These are phyloP conservation scores for Epinephelus lanceolatus DNA, from an alignment of 2,113 vertebrate species.

Conservation along the genomic window DNA sequence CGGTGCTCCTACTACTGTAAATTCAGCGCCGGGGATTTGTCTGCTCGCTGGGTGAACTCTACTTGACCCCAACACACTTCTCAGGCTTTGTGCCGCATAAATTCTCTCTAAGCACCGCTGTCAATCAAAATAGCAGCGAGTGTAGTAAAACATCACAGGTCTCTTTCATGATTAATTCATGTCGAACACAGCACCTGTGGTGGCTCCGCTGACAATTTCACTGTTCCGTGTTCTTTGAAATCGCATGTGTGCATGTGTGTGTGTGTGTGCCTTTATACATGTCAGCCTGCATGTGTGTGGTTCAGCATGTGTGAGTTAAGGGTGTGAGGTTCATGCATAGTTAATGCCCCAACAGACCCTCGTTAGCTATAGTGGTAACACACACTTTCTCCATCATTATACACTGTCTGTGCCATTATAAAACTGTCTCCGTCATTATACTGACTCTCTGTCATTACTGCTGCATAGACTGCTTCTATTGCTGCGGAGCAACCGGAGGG, in stretches of 20 bases:
- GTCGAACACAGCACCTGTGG: constrained; percentile 78
- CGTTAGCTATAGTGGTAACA: constrained; percentile 70
- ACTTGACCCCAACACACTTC: constrained; percentile 75
- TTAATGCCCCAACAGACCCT: constrained; percentile 76
- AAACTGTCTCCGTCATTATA: constrained; percentile 71
- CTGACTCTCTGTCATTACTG: constrained; percentile 60
- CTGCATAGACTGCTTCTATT: constrained; percentile 60
- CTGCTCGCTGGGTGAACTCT: constrained; percentile 71
- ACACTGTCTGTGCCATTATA: constrained; percentile 64
- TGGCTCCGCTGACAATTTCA: constrained; percentile 75
- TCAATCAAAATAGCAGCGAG: constrained; percentile 76
- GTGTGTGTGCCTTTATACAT: constrained; percentile 40
- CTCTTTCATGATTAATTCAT: constrained; percentile 83
- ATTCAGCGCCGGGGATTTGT: constrained; percentile 52
- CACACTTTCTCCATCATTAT: constrained; percentile 73
- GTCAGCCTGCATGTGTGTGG: constrained; percentile 39
- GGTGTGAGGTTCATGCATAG: constrained; percentile 76
- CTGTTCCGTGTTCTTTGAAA: constrained; percentile 68
- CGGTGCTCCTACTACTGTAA: constrained; percentile 29
- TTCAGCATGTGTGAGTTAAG: constrained; percentile 51
- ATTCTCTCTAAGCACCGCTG: constrained; percentile 72
- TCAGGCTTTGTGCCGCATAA: constrained; percentile 69
- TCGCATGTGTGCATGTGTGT: constrained; percentile 37
- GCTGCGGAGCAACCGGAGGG: constrained; percentile 11
- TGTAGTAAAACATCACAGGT: constrained; percentile 80